Base-by-base conservation (phyloP, 1,140 invertebrate species). In the Drosophila quadrilineata region DNA sequence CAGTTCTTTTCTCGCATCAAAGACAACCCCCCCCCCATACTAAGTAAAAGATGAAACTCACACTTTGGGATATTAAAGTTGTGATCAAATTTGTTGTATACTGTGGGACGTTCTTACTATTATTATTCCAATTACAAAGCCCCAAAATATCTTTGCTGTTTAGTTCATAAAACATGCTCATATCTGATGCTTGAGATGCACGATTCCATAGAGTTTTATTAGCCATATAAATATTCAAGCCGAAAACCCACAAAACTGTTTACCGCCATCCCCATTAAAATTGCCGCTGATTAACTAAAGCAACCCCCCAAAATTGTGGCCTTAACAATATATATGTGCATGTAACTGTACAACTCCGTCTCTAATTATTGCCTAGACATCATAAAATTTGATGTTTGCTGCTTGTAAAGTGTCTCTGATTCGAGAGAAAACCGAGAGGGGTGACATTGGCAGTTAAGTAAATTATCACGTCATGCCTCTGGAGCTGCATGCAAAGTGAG, bases 291-390 rank as follows among this genome's bases (percentile, higher is more conserved):
- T 35, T 45, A 45, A 52, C 24, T 69, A 43, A 26, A 19, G 29
- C n/a, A n/a, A 24, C n/a, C 28, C 45, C 53, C 26, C 12, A 40
- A 26, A 36, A 29, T n/a, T 12, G 5, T 24, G 12, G 21, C 10
- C 29, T 2, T n/a, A 6, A 3, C 16, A 6, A 35, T 19, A 17
- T 33, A 59, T 35, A 66, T 59, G 74, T 36, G 53, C 69, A 62
- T 80, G n/a, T n/a, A n/a, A n/a, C n/a, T n/a, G n/a, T n/a, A n/a
- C n/a, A n/a, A n/a, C n/a, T n/a, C n/a, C n/a, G n/a, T n/a, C n/a
- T n/a, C n/a, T n/a, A 80, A 79, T 80, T 80, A 75, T 63, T 41
- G 75, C 76, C 54, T 60, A 82, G 76, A 75, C 76, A 41, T 72
- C 67, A 82, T 82, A 75, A 82, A 80, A 56, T 60, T 52, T 76